Percentiles rank a stretch among this genome's conserved stretches.
Conservation (phyloP, 2,888 invertebrate genomes). For the Cephonodes hylas region DNA sequence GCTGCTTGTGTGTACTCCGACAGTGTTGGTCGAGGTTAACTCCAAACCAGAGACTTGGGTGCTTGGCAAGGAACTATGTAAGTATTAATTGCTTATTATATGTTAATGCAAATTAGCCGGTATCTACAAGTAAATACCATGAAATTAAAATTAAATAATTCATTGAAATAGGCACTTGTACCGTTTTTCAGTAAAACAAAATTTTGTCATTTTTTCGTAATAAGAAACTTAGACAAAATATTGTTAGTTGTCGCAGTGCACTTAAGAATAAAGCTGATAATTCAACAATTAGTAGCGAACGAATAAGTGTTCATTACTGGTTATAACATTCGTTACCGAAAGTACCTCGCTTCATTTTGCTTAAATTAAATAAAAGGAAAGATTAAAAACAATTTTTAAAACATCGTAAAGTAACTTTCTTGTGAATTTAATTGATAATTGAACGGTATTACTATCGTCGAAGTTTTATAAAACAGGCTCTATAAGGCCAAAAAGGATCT, state of each 20-base stretch:
- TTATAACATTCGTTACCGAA: not conserved
- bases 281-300: not conserved
- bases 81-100: slow-evolving; percentile 84
- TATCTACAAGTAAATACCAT: no score
- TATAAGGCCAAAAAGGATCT: not conserved
- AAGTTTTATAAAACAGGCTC: not conserved
- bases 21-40: slow-evolving; percentile 96
- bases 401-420: not conserved
- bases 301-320: not conserved
- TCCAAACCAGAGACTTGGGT: slow-evolving; percentile 96
- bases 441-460: not conserved
- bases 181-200: no score
- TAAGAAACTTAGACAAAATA: no score
- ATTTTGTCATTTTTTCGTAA: no score
- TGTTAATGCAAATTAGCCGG: no score
- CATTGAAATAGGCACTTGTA: no score
- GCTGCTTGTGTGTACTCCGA: slow-evolving; percentile 94
- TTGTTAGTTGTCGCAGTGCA: not conserved
- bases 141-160: no score
- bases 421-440: not conserved
- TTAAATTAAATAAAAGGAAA: not conserved
- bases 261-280: not conserved
- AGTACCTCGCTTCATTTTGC: not conserved
- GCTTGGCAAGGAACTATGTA: slow-evolving; percentile 95
- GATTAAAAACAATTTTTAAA: not conserved